Base-by-base conservation (phyloP, 2,113 vertebrate genomes). In the Corythornis cristatus region DNA sequence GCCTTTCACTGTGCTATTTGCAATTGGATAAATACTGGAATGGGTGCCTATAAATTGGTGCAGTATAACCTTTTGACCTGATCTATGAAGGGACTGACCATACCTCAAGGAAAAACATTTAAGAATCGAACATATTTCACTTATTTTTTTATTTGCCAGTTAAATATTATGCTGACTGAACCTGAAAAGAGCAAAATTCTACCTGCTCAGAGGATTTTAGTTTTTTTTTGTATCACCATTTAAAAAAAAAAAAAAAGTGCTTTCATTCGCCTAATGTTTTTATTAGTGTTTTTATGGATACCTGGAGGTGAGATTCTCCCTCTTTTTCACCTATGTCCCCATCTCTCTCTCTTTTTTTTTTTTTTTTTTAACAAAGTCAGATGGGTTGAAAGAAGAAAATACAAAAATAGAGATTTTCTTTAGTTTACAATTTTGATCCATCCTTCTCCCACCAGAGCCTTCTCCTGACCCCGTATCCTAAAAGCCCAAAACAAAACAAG, bases 201-300 rank as follows among this genome's bases (percentile, higher is more conserved):
- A 57, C 51, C 6, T 1, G 0, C 8, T 70, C 18, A 54, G 51
- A 54, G 18, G 4, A 15, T 29, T 53, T 17, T 16, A 18, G 17
- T 82, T 35, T 67, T 67, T 50, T 61, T 37, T 74, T 64, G 18
- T 50, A 88, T 93, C 67, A 82, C 75, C 57, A 37, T 19, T 88
- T 29, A 15, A 83, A 89, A 93, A 90, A 74, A 37, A 90, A 75
- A 33, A 53, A 6, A 90, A n/a, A 62, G 20, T 33, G 26, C 33
- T 86, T 95, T 88, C 37, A 71, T 91, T 91, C 87, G 42, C 60
- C 16, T 73, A 85, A 50, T 64, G 35, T 29, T 91, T 85, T 80
- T 74, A 87, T 89, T 89, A 65, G 64, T 60, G 16, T 18, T 87
- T 96, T 83, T 91, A 54, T 66, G 67, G 86, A 76, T 86, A 90